phyloP scores from a whole-genome alignment of 2,113 vertebrate genomes.

The Petroica traversi region DNA sequence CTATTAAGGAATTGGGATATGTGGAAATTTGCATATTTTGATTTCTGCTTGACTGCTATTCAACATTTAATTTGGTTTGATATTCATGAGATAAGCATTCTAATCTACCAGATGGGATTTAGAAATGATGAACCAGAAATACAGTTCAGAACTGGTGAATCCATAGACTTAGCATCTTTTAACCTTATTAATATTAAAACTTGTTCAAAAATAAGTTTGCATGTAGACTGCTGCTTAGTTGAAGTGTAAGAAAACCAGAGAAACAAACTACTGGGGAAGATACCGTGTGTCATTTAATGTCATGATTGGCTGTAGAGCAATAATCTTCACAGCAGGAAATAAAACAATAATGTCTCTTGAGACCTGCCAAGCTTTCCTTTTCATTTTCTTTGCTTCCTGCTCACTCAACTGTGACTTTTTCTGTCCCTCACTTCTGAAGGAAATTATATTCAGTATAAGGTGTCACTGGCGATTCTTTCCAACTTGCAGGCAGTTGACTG shows the following conservation, averaged over 20 bases:
- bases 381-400: neutral
- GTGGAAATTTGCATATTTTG: neutral
- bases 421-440: neutral
- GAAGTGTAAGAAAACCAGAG: neutral
- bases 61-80: neutral
- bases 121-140: neutral
- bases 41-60: neutral
- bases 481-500: neutral
- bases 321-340: neutral
- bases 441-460: neutral
- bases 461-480: neutral
- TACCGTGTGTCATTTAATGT: neutral
- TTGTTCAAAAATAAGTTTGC: neutral
- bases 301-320: neutral
- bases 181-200: neutral
- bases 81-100: neutral
- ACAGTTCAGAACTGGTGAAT: neutral
- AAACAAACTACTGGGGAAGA: neutral
- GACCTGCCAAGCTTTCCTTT: neutral
- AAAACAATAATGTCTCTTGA: neutral
- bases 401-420: neutral
- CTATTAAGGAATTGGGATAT: neutral
- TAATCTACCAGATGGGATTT: neutral
- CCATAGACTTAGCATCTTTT: neutral
- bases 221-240: neutral